Evolutionary conservation across 2,113 vertebrate genomes (phyloP), one percentile per base, ranked within the genome.

Genomic region (Oreochromis spilurus): DNA sequence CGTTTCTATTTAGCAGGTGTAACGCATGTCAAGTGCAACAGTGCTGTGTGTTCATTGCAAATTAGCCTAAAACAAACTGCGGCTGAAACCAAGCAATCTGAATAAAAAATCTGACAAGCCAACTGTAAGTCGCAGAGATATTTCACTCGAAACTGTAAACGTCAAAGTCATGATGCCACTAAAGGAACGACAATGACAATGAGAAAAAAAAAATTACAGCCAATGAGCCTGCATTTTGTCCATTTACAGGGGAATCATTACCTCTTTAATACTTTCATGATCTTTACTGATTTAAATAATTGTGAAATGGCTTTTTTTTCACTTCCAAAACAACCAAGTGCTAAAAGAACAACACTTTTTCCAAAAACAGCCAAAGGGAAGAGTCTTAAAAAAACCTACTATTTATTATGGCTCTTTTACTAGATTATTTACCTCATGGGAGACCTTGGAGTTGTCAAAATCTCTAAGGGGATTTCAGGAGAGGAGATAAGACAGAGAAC

Each of bases 401-500:
- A 79, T 43, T 57, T 75, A 89, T 82, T 57, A 26, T 6, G 1
- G 2, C 26, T 38, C 14, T 57, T 53, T 82, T 7, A 19, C 4
- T 40, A 79, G 34, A 2, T 9, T 82, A 31, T 87, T 94, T 70
- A 75, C 17, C 16, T 78, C 29, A 19, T 40, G 58, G 38, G 81
- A 85, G 10, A 50, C 60, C 24, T 19, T 34, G 9, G 52, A 79
- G 58, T 48, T 83, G 52, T 48, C 17, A 16, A 82, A 83, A 53
- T 52, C 83, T 81, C 83, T 26, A 58, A 84, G 79, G 87, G 85
- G 70, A 77, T 72, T 88, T 91, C 43, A 70, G 26, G 38, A 21
- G 67, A 81, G 7, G n/a, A 85, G 82, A 84, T 40, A 4, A 81
- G 87, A 86, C 70, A 81, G 21, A 77, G 54, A 82, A 58, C 84